These are phyloP conservation scores for Alouatta palliata DNA, from an alignment of 2,113 vertebrate genomes.

Conservation along the genomic window DNA sequence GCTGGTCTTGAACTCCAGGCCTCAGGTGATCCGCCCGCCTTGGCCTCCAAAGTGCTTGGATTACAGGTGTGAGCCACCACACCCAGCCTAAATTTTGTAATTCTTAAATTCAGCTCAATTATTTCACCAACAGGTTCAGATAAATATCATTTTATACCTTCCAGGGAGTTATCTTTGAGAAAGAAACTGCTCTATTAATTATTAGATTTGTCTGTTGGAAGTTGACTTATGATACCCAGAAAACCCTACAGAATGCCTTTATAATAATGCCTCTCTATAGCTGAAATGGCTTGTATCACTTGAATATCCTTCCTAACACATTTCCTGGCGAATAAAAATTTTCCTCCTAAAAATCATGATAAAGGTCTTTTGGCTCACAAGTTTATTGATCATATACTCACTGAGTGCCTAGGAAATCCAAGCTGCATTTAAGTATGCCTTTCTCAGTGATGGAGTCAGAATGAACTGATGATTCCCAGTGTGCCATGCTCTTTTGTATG, in stretches of 20 bases:
- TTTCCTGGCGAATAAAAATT: background rate
- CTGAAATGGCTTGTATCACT: background rate
- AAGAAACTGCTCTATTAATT: background rate
- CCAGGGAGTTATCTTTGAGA: background rate
- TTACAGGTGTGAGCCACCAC: too few relatives aligned
- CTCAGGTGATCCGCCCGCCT: too few relatives aligned
- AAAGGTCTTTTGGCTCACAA: background rate
- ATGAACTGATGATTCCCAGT: background rate
- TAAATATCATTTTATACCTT: background rate
- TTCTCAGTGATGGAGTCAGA: background rate
- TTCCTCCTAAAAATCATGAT: background rate
- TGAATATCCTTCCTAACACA: background rate
- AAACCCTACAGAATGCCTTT: background rate
- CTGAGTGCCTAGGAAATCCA: background rate
- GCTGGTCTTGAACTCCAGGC: too few relatives aligned
- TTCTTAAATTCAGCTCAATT: background rate
- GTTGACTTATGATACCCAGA: background rate
- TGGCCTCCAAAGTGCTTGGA: too few relatives aligned
- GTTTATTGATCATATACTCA: background rate
- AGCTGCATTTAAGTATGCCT: background rate
- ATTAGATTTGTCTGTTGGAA: background rate
- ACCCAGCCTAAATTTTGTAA: background rate
- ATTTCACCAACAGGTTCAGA: background rate
- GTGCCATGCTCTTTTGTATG: background rate
- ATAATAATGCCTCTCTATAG: background rate